phyloP scores from a whole-genome alignment of 2,888 invertebrate species.

The Vanessa cardui region DNA sequence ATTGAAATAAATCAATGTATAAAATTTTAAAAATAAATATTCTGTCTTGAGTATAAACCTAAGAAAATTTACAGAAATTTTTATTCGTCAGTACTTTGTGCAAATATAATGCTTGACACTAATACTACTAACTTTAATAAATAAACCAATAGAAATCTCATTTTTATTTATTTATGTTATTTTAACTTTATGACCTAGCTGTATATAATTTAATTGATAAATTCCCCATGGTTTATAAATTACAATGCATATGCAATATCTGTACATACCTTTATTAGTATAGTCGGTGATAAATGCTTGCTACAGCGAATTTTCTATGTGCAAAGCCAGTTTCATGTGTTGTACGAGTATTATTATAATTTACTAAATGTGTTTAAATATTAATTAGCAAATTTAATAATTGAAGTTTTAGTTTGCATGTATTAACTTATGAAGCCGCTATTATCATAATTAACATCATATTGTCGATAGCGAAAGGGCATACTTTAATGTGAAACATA shows the following conservation, averaged over 20 bases:
- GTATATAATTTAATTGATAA: neutral
- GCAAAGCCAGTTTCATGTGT: constrained; percentile 17
- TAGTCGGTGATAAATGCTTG: constrained; percentile 16
- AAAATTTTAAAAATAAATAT: no score
- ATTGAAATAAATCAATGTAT: no score
- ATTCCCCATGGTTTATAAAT: neutral
- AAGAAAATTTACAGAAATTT: no score
- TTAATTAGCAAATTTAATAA: neutral
- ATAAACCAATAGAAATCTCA: neutral
- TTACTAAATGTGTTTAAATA: neutral
- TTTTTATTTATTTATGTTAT: neutral
- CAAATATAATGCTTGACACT: no score
- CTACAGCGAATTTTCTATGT: constrained; percentile 28
- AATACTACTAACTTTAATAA: no score
- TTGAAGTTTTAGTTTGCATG: neutral
- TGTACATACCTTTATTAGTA: neutral
- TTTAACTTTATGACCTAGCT: neutral
- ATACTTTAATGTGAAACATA: neutral
- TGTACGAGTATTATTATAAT: neutral
- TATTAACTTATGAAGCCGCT: neutral
- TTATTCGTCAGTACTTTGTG: no score
- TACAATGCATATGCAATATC: neutral
- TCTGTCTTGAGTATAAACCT: no score
- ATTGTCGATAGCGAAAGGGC: neutral
- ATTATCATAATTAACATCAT: neutral